Percentiles rank a stretch among this genome's conserved stretches.
Evolutionary conservation across 1,140 invertebrate genomes (phyloP).

Genomic region (Nebria ingens): DNA sequence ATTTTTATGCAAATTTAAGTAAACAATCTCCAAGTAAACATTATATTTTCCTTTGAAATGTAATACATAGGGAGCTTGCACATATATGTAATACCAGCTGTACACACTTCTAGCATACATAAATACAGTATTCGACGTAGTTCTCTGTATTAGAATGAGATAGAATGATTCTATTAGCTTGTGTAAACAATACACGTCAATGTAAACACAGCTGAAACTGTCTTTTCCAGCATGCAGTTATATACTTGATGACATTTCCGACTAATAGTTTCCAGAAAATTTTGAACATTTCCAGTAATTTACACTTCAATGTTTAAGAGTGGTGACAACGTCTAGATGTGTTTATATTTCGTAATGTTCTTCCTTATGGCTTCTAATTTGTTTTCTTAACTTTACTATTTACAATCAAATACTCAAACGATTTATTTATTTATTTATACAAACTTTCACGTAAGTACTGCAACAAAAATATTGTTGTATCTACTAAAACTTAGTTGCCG

Average conservation of each 20-base stretch:
- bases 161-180: background rate
- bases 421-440: too few species aligned
- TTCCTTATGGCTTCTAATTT: too few species aligned
- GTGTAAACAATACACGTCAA: slow-evolving; percentile 3
- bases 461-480: too few species aligned
- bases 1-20: too few species aligned
- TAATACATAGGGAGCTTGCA: background rate
- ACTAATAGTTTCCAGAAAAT: slow-evolving; percentile 1
- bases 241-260: background rate
- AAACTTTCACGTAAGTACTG: too few species aligned
- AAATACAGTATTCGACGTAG: background rate
- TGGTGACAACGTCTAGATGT: background rate
- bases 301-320: background rate
- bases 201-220: slow-evolving; percentile 2
- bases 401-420: too few species aligned
- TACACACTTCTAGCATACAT: background rate
- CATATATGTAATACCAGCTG: background rate
- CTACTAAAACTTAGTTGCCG: too few species aligned
- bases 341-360: background rate
- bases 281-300: background rate
- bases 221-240: background rate
- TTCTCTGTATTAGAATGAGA: background rate
- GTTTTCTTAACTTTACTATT: too few species aligned
- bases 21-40: too few species aligned
- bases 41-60: background rate